These are phyloP conservation scores for Caenorhabditis sinica DNA, from an alignment of 2,888 invertebrate genomes.

Conservation along the genomic window DNA sequence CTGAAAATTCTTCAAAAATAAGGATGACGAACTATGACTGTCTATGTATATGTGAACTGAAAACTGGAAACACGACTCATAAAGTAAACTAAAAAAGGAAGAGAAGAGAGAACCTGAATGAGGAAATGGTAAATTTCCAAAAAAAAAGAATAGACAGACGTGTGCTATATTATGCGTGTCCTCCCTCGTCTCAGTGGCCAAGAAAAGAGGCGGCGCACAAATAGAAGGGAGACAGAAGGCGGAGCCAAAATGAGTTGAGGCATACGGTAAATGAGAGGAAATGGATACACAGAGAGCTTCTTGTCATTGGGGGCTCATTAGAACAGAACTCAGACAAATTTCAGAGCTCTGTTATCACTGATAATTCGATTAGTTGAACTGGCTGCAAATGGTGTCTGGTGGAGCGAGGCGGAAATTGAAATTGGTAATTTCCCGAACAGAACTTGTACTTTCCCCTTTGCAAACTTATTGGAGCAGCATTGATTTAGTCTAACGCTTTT, in stretches of 20 bases:
- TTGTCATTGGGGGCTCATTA: background rate
- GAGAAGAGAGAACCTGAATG: slow-evolving; percentile 29
- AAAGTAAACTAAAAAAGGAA: slow-evolving; percentile 24
- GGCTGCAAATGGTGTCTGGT: background rate
- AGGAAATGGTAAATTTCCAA: slow-evolving; percentile 50
- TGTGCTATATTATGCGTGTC: slow-evolving; percentile 55
- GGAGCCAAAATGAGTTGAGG: slow-evolving; percentile 48
- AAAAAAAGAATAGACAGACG: slow-evolving; percentile 48
- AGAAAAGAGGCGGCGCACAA: slow-evolving; percentile 53
- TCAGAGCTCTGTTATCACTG: background rate
- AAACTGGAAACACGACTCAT: slow-evolving; percentile 44
- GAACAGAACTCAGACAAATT: background rate
- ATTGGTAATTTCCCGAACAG: background rate
- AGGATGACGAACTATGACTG: background rate
- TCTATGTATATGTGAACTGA: slow-evolving; percentile 16
- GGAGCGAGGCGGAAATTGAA: background rate
- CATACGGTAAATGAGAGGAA: slow-evolving; percentile 50
- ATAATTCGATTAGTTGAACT: slow-evolving; percentile 14
- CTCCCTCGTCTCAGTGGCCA: slow-evolving; percentile 38
- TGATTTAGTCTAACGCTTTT: background rate
- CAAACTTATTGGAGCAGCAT: background rate
- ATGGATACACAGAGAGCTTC: slow-evolving; percentile 18
- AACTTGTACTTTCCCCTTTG: background rate
- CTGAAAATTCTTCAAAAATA: slow-evolving; percentile 9
- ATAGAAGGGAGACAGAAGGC: slow-evolving; percentile 57